These are phyloP conservation scores for Drosophila sturtevanti DNA, from an alignment of 1,140 invertebrate genomes.

Conservation along the genomic window DNA sequence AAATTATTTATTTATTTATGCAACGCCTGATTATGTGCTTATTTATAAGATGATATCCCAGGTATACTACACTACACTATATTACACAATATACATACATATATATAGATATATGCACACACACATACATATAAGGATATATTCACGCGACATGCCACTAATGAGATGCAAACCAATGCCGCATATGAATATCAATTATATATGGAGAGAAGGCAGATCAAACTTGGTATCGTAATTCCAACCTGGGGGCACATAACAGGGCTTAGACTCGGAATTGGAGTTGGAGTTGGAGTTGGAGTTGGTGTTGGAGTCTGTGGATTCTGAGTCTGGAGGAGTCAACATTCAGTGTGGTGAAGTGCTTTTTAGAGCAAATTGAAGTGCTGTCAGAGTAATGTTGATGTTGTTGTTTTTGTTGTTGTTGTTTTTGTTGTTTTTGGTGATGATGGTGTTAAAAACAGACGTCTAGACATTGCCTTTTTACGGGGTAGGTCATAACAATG, in stretches of 20 bases:
- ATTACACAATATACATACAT: slow-evolving; percentile 16
- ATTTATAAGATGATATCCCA: slow-evolving; percentile 62
- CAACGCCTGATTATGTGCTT: slow-evolving; percentile 77
- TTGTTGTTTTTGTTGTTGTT: background rate
- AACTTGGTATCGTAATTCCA: slow-evolving; percentile 41
- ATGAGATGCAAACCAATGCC: slow-evolving; percentile 67
- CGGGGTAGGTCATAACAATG: slow-evolving; percentile 40
- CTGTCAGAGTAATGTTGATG: slow-evolving; percentile 25
- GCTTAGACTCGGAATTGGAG: background rate
- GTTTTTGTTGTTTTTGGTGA: slow-evolving; percentile 25
- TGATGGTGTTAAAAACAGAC: slow-evolving; percentile 33
- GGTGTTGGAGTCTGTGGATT: too few species aligned
- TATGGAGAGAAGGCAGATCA: slow-evolving; percentile 26
- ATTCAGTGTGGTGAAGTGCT: slow-evolving; percentile 9
- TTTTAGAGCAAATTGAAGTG: slow-evolving; percentile 10
- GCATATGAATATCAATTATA: slow-evolving; percentile 77
- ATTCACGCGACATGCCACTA: slow-evolving; percentile 49
- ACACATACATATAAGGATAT: slow-evolving; percentile 49
- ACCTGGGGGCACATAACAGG: background rate
- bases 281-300: too few species aligned
- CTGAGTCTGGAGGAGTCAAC: background rate
- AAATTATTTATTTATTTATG: slow-evolving; percentile 80
- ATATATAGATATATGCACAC: background rate
- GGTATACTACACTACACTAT: slow-evolving; percentile 2
- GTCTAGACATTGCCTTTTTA: slow-evolving; percentile 38